Evolutionary conservation across 1,140 invertebrate species (phyloP), one percentile per base, ranked within the genome.

Genomic region (Neocloeon triangulifer): DNA sequence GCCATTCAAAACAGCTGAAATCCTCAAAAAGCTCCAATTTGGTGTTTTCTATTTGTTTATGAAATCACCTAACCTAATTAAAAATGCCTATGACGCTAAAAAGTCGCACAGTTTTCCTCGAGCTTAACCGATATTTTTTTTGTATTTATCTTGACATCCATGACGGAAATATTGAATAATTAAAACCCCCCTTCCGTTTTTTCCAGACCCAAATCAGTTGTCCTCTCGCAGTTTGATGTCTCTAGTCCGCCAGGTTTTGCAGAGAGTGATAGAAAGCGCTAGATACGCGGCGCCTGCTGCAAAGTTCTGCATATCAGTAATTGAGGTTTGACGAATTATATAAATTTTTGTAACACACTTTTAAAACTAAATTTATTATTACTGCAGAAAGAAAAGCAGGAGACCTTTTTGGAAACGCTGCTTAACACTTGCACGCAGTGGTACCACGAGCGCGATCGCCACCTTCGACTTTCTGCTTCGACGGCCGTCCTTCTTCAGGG

Each of bases 401-500:
- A 81, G 52, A 86, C 81, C 14, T 86, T 88, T 49, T 53, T 86
- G 32, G 82, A 88, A 53, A 80, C 77, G 6, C 53, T 88, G 31
- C 56, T 86, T 30, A 88, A 88, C 51, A 81, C 70, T 10, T 82
- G 78, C 46, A 77, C 84, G 45, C 77, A 85, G 50, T 85, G 76
- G 73, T 86, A 79, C 51, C 77, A 82, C 46, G 78, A 85, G 48
- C 54, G 76, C 19, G 74, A 75, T 35, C 46, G 48, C 28, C 39
- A 14, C 25, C 13, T 15, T 28, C 19, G 23, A 9, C 30, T 6
- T 7, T 13, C 4, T 25, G 28, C n/a, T n/a, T n/a, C n/a, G n/a
- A n/a, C n/a, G n/a, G 33, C 8, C 40, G 30, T 10, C 26, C 34
- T 17, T 38, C 23, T 12, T 10, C 10, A 17, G 6, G 5, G 14